phyloP scores from a whole-genome alignment of 1,140 invertebrate species.

The Eumeta japonica region DNA sequence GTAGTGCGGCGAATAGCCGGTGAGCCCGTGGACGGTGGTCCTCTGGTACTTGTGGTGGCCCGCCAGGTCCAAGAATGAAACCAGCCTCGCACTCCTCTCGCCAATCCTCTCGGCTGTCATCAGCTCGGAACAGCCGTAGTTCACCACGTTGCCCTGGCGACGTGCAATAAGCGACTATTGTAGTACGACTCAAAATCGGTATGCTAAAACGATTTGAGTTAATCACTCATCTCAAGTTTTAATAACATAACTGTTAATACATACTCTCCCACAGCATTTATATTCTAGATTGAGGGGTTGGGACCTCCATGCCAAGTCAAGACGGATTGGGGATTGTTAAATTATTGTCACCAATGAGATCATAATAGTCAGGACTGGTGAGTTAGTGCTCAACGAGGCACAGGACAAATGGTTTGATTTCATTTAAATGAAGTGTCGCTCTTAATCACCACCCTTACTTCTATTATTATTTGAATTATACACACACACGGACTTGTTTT shows the following conservation, averaged over 20 bases:
- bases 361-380: too few species aligned
- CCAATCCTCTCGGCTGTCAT: constrained; percentile 93
- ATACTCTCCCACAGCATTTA: not conserved
- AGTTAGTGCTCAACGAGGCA: too few species aligned
- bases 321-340: too few species aligned
- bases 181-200: not conserved
- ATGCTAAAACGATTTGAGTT: not conserved
- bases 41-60: constrained; percentile 95
- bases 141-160: constrained; percentile 66
- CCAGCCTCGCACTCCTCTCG: constrained; percentile 83
- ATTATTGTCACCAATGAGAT: too few species aligned
- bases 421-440: too few species aligned
- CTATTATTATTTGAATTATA: too few species aligned
- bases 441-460: too few species aligned
- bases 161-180: not conserved
- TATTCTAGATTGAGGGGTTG: too few species aligned
- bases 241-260: not conserved
- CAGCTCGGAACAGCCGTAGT: constrained; percentile 85
- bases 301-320: not conserved
- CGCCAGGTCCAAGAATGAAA: constrained; percentile 94
- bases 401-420: too few species aligned
- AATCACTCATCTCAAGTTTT: not conserved
- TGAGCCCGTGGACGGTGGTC: constrained; percentile 92
- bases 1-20: constrained; percentile 92
- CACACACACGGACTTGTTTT: too few species aligned